phyloP scores from a whole-genome alignment of 2,888 invertebrate species.

The Leptopterna dolabrata region DNA sequence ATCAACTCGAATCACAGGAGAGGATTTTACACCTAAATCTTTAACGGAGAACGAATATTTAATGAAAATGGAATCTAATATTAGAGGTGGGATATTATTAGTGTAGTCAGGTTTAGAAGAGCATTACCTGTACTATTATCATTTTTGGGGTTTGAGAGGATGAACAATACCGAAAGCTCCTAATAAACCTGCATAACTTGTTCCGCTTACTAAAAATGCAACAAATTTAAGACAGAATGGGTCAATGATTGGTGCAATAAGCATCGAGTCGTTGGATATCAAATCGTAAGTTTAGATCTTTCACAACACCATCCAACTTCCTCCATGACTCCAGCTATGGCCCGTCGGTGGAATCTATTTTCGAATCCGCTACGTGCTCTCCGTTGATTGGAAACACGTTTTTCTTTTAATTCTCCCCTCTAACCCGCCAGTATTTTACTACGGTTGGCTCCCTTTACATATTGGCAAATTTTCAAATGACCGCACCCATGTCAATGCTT shows the following conservation, averaged over 20 bases:
- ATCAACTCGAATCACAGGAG: too few species aligned
- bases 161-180: too few species aligned
- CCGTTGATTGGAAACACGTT: slow-evolving; percentile 3
- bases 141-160: too few species aligned
- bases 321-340: neutral
- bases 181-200: too few species aligned
- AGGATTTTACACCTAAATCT: too few species aligned
- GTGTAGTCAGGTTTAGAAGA: too few species aligned
- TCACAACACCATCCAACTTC: neutral
- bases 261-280: neutral
- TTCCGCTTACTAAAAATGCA: too few species aligned
- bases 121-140: too few species aligned
- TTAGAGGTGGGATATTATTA: too few species aligned
- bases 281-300: neutral
- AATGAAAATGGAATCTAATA: too few species aligned
- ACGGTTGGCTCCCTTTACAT: neutral
- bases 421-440: neutral
- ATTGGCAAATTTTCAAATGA: neutral
- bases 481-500: neutral
- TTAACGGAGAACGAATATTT: too few species aligned
- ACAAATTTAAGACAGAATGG: too few species aligned
- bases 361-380: neutral
- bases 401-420: neutral
- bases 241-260: neutral
- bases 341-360: neutral